These are phyloP conservation scores for Strigamia maritima DNA, from an alignment of 2,888 invertebrate species.

Conservation along the genomic window DNA sequence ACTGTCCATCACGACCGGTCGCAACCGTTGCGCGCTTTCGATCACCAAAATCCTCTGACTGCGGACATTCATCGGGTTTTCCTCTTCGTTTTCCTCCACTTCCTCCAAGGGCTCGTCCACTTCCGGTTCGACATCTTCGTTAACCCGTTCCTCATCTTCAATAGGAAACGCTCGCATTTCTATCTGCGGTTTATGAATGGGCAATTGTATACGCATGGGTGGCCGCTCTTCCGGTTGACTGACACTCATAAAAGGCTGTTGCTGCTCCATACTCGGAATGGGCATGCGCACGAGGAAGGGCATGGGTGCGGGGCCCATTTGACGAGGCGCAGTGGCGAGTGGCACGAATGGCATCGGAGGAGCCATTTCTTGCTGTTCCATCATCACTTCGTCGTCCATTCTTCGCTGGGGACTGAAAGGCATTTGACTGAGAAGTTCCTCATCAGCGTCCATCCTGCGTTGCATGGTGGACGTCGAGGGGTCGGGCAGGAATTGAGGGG, in stretches of 20 bases:
- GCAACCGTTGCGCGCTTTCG: conserved; percentile 33
- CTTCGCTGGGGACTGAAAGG: conserved; percentile 34
- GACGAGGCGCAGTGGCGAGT: neutral
- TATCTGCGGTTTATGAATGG: neutral
- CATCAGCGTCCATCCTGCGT: conserved; percentile 38
- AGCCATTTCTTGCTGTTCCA: neutral
- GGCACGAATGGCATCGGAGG: conserved; percentile 24
- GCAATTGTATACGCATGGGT: conserved; percentile 23
- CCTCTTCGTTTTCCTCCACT: neutral
- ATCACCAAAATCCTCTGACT: conserved; percentile 31
- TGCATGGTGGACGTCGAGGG: neutral
- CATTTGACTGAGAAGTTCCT: conserved; percentile 38
- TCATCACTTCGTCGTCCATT: conserved; percentile 20
- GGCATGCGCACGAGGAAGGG: neutral
- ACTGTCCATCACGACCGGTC: conserved; percentile 37
- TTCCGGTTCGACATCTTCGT: conserved; percentile 22
- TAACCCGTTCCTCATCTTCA: conserved; percentile 3
- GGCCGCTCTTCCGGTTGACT: neutral
- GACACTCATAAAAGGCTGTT: conserved; percentile 23
- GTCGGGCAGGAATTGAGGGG: neutral
- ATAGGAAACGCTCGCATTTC: conserved; percentile 24
- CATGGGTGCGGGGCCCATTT: neutral
- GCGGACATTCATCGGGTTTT: neutral
- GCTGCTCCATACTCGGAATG: neutral
- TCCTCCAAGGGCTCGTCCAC: neutral